phyloP scores from a whole-genome alignment of 2,797 vertebrate species.

The Sitta carolinensis region DNA sequence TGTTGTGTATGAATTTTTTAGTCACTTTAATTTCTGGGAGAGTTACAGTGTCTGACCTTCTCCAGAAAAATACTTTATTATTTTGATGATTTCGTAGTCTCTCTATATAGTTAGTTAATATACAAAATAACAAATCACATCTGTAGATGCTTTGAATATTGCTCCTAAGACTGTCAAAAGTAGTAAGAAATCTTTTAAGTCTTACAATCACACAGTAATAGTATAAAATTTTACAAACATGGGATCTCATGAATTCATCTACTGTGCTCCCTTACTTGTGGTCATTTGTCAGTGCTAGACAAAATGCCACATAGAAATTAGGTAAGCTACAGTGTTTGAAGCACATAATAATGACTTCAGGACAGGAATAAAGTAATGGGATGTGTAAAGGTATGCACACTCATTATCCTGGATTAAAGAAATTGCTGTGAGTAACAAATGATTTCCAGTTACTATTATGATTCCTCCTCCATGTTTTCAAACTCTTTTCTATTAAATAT shows the following conservation, averaged over 20 bases:
- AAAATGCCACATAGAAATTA: constrained; percentile 41
- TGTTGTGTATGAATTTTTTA: not conserved
- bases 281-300: constrained; percentile 21
- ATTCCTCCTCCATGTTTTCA: not conserved
- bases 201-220: not conserved
- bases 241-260: constrained; percentile 40
- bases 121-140: constrained; percentile 38
- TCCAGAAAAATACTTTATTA: not conserved
- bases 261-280: constrained; percentile 30
- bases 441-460: constrained; percentile 27
- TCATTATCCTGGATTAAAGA: constrained; percentile 23
- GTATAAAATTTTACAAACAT: constrained; percentile 55
- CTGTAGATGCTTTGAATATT: constrained; percentile 29
- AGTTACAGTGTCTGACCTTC: not conserved
- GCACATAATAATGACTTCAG: constrained; percentile 56
- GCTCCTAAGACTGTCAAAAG: constrained; percentile 55
- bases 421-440: constrained; percentile 28
- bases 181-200: constrained; percentile 61
- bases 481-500: not conserved
- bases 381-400: constrained; percentile 34
- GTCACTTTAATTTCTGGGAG: not conserved
- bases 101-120: not conserved
- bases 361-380: constrained; percentile 56
- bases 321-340: constrained; percentile 56
- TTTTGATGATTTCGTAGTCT: not conserved